Evolutionary conservation across 2,113 vertebrate species (phyloP).

Genomic region (Sinocyclocheilus maitianheensis): DNA sequence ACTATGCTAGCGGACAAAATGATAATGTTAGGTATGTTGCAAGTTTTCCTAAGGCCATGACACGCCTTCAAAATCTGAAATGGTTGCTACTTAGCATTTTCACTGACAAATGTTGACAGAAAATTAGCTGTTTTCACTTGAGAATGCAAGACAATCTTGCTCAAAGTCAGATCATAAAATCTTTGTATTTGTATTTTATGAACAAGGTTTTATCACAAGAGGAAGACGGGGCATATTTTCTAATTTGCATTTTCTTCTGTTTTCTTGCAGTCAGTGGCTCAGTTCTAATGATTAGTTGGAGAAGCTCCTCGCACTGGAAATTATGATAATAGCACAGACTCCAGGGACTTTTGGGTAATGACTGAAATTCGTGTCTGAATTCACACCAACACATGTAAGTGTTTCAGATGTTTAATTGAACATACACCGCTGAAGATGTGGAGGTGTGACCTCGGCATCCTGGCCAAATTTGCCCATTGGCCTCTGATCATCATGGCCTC

Average conservation of each 20-base stretch:
- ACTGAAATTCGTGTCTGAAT: conserved; percentile 25
- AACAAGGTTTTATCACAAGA: background rate
- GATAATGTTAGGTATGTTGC: conserved; percentile 28
- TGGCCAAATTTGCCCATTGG: no score
- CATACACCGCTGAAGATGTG: no score
- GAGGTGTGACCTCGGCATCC: no score
- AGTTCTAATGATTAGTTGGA: conserved; percentile 5
- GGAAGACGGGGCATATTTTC: background rate
- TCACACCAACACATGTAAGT: background rate
- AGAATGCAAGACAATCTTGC: background rate
- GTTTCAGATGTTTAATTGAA: background rate
- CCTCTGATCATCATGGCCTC: no score
- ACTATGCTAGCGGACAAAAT: conserved; percentile 12
- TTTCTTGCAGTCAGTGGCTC: background rate
- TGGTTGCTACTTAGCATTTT: conserved; percentile 21
- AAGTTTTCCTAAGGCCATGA: conserved; percentile 25
- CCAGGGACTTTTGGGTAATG: conserved; percentile 15
- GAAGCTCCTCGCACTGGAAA: conserved; percentile 37
- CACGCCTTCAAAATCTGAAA: conserved; percentile 14
- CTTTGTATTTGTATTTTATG: background rate
- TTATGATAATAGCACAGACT: conserved; percentile 38
- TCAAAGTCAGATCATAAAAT: background rate
- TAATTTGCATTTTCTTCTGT: no score
- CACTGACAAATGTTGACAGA: background rate
- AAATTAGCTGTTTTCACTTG: background rate